These are phyloP conservation scores for Agrilus biguttatus DNA, from an alignment of 2,888 invertebrate genomes.

Conservation along the genomic window DNA sequence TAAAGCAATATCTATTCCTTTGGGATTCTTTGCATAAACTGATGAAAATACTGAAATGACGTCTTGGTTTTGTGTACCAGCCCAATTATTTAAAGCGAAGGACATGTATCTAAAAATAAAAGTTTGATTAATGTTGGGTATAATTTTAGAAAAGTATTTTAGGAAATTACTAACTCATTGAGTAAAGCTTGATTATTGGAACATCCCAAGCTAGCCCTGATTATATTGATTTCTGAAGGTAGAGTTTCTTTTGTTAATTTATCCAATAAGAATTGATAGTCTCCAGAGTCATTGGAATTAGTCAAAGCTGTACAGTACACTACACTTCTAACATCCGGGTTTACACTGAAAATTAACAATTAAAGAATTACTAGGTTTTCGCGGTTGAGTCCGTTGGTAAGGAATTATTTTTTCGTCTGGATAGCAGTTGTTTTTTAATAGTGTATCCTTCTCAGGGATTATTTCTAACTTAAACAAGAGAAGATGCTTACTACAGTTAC, in stretches of 20 bases:
- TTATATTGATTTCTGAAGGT: constrained; percentile 51
- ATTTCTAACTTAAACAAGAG: too few relatives aligned
- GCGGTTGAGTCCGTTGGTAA: too few relatives aligned
- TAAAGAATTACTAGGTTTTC: background rate
- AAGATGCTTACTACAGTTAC: too few relatives aligned
- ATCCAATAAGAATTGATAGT: constrained; percentile 51
- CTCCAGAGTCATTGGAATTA: constrained; percentile 24
- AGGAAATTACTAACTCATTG: constrained; percentile 30
- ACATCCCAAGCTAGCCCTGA: constrained; percentile 56
- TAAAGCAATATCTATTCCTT: constrained; percentile 36
- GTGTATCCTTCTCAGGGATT: too few relatives aligned
- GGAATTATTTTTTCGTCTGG: too few relatives aligned
- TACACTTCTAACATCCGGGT: constrained; percentile 48
- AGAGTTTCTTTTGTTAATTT: constrained; percentile 41
- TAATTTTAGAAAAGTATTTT: background rate
- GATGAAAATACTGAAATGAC: constrained; percentile 30
- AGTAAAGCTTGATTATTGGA: constrained; percentile 40
- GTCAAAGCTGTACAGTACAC: constrained; percentile 65
- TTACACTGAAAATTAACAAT: constrained; percentile 29
- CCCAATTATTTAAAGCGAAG: constrained; percentile 11
- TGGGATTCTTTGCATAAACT: constrained; percentile 38
- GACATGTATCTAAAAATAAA: constrained; percentile 12
- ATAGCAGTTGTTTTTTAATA: too few relatives aligned
- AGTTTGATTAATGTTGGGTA: too few relatives aligned
- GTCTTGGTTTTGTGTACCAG: constrained; percentile 34